Percentiles rank a stretch among this genome's conserved stretches.
These are phyloP conservation scores for Xylota sylvarum DNA, from an alignment of 2,888 invertebrate species.

Conservation along the genomic window DNA sequence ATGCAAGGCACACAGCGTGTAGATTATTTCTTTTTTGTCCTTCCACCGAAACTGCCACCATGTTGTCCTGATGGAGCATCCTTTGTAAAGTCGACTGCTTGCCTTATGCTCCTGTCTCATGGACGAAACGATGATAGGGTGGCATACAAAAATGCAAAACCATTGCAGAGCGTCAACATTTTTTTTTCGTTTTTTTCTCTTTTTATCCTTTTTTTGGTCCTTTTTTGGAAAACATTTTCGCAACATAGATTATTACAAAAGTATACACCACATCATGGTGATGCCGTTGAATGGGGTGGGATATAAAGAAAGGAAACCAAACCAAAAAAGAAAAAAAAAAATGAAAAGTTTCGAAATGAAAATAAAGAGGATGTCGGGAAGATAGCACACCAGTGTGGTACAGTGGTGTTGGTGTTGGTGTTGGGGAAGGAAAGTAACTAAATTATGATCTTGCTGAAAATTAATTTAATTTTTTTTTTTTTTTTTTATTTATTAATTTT, in stretches of 20 bases:
- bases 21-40: conserved; percentile 33
- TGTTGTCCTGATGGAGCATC: conserved; percentile 51
- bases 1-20: conserved; percentile 55
- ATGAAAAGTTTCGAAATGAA: conserved; percentile 8
- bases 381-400: background rate
- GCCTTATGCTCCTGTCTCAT: conserved; percentile 57
- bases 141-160: conserved; percentile 56
- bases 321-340: conserved; percentile 3
- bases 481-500: conserved; percentile 62
- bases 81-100: conserved; percentile 65
- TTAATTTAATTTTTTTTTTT: conserved; percentile 67
- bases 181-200: conserved; percentile 45
- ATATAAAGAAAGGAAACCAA: conserved; percentile 21
- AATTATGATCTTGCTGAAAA: conserved; percentile 75
- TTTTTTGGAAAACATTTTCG: conserved; percentile 33
- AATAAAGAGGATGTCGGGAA: background rate
- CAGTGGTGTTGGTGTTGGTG: conserved; percentile 8
- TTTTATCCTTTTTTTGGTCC: background rate
- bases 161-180: conserved; percentile 61
- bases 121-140: conserved; percentile 26
- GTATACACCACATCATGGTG: conserved; percentile 62
- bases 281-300: conserved; percentile 43
- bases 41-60: background rate
- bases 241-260: conserved; percentile 70
- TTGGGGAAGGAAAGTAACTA: conserved; percentile 55